Conservation (phyloP, 2,888 invertebrate genomes). For the Gortyna flavago region DNA sequence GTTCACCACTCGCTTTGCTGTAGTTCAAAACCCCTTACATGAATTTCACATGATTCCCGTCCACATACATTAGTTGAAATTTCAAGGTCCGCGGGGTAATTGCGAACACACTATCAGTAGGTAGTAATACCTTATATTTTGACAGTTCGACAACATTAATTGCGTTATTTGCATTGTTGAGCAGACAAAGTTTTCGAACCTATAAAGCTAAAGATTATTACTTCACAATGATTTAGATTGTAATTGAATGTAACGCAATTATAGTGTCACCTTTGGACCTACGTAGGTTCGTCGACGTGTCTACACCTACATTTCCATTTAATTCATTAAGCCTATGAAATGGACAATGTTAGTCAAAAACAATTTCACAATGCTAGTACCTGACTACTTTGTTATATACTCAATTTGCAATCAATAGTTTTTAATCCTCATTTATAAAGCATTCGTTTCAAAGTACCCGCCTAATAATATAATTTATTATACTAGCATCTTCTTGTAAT, state of each 20-base stretch:
- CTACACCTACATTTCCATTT: conserved; percentile 17
- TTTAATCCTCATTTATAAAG: conserved; percentile 38
- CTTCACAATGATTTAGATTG: not conserved
- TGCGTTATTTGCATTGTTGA: not conserved
- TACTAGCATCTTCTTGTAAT: not conserved
- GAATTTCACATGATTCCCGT: not conserved
- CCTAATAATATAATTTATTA: not conserved
- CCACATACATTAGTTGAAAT: conserved; percentile 4
- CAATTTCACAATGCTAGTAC: conserved; percentile 37
- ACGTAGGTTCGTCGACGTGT: not conserved
- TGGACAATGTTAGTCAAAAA: conserved; percentile 33
- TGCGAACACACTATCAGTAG: not conserved
- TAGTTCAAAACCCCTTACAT: not conserved
- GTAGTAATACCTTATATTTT: no score
- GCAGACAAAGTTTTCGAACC: not conserved
- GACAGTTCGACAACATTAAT: not conserved
- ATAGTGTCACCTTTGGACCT: not conserved
- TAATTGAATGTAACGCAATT: not conserved
- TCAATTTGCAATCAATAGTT: conserved; percentile 37
- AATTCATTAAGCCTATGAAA: conserved; percentile 41
- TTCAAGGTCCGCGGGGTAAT: not conserved
- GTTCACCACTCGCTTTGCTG: conserved; percentile 4
- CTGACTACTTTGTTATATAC: conserved; percentile 28
- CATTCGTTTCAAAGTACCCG: conserved; percentile 18
- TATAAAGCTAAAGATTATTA: not conserved